phyloP scores from a whole-genome alignment of 2,113 vertebrate species.

The Pelusios castaneus region DNA sequence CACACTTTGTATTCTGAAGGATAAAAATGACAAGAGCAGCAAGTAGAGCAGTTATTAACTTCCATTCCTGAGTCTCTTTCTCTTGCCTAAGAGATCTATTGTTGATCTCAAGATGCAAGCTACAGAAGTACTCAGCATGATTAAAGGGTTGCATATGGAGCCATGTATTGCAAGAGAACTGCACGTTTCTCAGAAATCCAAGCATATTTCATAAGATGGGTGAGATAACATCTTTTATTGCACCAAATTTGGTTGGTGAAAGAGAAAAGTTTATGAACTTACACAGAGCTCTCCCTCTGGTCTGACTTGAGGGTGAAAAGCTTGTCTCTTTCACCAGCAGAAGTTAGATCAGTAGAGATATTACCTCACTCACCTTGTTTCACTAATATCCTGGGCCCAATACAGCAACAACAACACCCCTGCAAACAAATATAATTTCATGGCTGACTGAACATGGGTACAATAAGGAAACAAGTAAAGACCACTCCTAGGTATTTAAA shows the following conservation, averaged over 20 bases:
- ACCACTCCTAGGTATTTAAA: conserved; percentile 35
- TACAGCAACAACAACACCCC: background rate
- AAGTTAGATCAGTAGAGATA: too few relatives aligned
- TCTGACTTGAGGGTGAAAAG: too few relatives aligned
- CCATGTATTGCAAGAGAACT: conserved; percentile 51
- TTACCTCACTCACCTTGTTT: too few relatives aligned
- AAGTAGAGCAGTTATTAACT: conserved; percentile 65
- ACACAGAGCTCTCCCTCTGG: too few relatives aligned
- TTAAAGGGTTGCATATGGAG: conserved; percentile 69
- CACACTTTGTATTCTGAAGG: conserved; percentile 50
- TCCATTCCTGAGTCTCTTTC: conserved; percentile 67
- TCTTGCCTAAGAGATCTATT: conserved; percentile 56
- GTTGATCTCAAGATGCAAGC: conserved; percentile 56
- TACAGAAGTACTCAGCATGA: conserved; percentile 62
- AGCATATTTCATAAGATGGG: background rate
- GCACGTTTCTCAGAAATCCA: background rate
- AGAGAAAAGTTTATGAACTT: background rate
- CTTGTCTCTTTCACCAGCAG: too few relatives aligned
- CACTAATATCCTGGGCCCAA: background rate
- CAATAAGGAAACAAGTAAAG: background rate
- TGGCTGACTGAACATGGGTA: conserved; percentile 15
- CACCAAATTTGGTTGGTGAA: background rate
- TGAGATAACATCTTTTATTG: background rate
- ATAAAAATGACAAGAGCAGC: conserved; percentile 41
- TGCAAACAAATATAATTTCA: conserved; percentile 25